These are phyloP conservation scores for Bubo bubo DNA, from an alignment of 2,113 vertebrate genomes.

Conservation along the genomic window DNA sequence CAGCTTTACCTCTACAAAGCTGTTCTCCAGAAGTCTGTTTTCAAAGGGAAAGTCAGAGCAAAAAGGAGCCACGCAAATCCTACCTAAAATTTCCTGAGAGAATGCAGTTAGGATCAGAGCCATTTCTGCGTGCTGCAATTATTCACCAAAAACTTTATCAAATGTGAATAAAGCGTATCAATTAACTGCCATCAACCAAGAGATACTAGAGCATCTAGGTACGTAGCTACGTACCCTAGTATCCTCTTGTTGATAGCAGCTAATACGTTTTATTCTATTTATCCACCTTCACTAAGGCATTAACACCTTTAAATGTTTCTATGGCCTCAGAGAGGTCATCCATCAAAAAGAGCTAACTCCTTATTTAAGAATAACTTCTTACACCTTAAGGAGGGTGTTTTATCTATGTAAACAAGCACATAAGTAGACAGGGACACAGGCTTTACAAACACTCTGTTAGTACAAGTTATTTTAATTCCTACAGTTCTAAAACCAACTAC, in stretches of 20 bases:
- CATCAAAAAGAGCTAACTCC: neutral
- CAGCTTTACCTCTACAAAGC: neutral
- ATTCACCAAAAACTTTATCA: neutral
- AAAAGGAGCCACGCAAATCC: neutral
- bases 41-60: neutral
- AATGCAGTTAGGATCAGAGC: neutral
- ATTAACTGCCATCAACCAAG: neutral
- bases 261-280: neutral
- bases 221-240: neutral
- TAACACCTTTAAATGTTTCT: neutral
- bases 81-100: accelerated
- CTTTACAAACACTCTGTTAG: neutral
- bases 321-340: neutral
- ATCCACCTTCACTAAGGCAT: neutral
- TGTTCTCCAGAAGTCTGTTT: neutral
- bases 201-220: neutral
- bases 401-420: no score
- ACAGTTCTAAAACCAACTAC: neutral
- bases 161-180: neutral
- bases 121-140: neutral
- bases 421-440: neutral
- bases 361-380: neutral
- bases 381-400: neutral
- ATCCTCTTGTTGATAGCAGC: neutral
- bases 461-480: neutral